Evolutionary conservation across 2,113 vertebrate genomes (phyloP).

Genomic region (Stictonetta naevosa): DNA sequence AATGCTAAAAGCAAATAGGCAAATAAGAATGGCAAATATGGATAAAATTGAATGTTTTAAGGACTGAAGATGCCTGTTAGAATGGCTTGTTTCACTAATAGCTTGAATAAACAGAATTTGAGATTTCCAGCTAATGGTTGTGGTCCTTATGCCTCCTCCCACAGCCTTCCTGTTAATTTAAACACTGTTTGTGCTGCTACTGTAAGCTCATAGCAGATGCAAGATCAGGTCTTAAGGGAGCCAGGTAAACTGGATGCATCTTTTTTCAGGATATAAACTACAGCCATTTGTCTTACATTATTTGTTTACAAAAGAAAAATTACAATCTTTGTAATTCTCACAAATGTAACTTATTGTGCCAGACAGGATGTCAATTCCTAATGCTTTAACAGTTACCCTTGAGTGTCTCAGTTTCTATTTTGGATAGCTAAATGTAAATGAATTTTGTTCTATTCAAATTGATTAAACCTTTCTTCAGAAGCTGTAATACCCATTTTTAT

Average conservation of each 20-base stretch:
- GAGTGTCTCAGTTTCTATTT: background rate
- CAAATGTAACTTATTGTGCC: background rate
- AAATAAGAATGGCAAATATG: background rate
- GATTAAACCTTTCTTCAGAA: constrained; percentile 9
- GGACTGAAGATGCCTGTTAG: background rate
- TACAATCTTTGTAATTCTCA: background rate
- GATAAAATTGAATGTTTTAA: constrained; percentile 7
- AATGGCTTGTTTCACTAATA: background rate
- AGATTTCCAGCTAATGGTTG: background rate
- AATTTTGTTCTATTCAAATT: background rate
- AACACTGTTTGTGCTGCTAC: background rate
- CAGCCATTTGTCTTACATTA: background rate
- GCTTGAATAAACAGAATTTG: background rate
- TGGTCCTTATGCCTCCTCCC: background rate
- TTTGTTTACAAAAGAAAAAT: background rate
- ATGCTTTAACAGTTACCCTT: background rate
- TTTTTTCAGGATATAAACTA: background rate
- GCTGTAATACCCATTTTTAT: background rate
- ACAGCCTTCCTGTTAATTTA: background rate
- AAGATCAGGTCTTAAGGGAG: background rate
- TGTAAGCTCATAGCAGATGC: background rate
- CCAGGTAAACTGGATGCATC: background rate
- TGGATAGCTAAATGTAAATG: background rate
- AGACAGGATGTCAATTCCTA: background rate
- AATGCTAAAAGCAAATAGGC: background rate